A percentile compares a stretch with the other conserved stretches of the same genome.
Evolutionary conservation across 2,888 invertebrate genomes (phyloP).

Genomic region (Amphiduros pacificus): DNA sequence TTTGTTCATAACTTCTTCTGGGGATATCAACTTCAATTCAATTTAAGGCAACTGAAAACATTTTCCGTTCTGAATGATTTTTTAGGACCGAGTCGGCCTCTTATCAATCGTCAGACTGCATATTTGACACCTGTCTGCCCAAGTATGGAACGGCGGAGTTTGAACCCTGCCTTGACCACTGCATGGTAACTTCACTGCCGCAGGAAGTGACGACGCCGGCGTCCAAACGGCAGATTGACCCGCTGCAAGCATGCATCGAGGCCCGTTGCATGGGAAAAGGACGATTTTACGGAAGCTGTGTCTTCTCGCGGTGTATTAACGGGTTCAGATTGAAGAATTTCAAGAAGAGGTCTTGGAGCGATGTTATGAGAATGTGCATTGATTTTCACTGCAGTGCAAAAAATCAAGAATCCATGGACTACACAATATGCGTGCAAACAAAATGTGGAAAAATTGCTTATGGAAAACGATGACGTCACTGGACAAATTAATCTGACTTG

Average conservation of each 20-base stretch:
- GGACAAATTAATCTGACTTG: no score
- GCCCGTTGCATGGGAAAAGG: slow-evolving; percentile 2
- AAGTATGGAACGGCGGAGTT: no score
- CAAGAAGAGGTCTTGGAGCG: slow-evolving; percentile 11
- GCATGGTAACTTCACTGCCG: no score
- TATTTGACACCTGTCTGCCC: no score
- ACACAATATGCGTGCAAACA: slow-evolving; percentile 9
- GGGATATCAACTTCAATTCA: no score
- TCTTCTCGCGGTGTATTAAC: neutral
- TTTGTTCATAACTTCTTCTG: no score
- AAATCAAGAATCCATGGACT: slow-evolving; percentile 1
- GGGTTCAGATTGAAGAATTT: neutral
- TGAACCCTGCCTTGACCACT: no score
- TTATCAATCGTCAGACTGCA: no score
- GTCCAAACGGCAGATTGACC: slow-evolving; percentile 12
- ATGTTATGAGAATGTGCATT: slow-evolving; percentile 15
- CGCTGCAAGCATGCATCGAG: slow-evolving; percentile 13
- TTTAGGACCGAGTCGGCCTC: no score
- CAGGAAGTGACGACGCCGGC: slow-evolving; percentile 3
- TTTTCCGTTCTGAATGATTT: no score
- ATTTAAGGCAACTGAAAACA: no score
- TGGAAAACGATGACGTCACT: slow-evolving; percentile 13
- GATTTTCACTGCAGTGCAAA: slow-evolving; percentile 10
- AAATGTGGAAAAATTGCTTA: slow-evolving; percentile 10
- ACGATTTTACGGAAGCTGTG: neutral